Evolutionary conservation across 2,888 invertebrate species (phyloP).

Genomic region (Gnatocerus cornutus): DNA sequence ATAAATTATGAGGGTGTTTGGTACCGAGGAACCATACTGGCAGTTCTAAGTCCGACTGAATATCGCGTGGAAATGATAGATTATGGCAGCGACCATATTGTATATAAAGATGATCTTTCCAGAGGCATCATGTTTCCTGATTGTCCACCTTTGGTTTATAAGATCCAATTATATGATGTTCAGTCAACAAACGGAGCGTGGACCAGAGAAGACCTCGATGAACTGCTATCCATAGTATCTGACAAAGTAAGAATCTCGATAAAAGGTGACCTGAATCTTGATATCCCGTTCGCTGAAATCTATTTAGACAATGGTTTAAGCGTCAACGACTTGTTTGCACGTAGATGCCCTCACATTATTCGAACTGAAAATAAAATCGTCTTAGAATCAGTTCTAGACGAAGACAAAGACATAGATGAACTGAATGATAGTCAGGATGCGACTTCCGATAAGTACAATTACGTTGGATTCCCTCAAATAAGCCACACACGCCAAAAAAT

Average conservation of each 20-base stretch:
- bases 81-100: slow-evolving; percentile 85
- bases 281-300: slow-evolving; percentile 60
- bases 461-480: background rate
- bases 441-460: background rate
- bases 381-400: background rate
- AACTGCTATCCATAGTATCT: slow-evolving; percentile 76
- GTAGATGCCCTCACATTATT: slow-evolving; percentile 56
- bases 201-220: slow-evolving; percentile 75
- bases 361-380: background rate
- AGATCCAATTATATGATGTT: slow-evolving; percentile 75
- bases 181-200: slow-evolving; percentile 72
- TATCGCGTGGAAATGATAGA: slow-evolving; percentile 83
- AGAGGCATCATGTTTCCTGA: slow-evolving; percentile 78
- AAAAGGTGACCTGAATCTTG: slow-evolving; percentile 60
- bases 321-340: slow-evolving; percentile 72
- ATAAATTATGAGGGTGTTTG: slow-evolving; percentile 80
- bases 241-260: slow-evolving; percentile 74
- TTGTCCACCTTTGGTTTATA: slow-evolving; percentile 79
- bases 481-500: slow-evolving; percentile 62
- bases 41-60: slow-evolving; percentile 59
- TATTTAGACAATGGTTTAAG: slow-evolving; percentile 54
- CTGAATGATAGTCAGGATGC: background rate
- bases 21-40: slow-evolving; percentile 80
- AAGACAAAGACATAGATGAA: slow-evolving; percentile 1
- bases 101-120: slow-evolving; percentile 74